These are phyloP conservation scores for Zenarchopterus dispar DNA, from an alignment of 2,797 vertebrate genomes.

Conservation along the genomic window DNA sequence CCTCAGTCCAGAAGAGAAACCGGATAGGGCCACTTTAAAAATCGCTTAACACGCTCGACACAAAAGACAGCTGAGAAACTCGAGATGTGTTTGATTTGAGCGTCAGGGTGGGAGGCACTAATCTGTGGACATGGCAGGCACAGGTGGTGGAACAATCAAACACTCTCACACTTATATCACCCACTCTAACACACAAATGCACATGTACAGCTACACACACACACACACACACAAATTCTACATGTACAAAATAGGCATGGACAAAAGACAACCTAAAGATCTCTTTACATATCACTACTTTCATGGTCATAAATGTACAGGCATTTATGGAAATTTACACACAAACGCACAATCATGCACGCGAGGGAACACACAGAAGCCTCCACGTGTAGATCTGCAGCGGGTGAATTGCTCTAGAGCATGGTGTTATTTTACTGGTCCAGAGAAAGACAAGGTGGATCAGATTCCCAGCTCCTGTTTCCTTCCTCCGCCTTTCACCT, in stretches of 20 bases:
- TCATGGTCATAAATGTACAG: constrained; percentile 31
- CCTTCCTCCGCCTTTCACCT: constrained; percentile 54
- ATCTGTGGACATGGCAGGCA: constrained; percentile 73
- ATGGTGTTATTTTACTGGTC: constrained; percentile 81
- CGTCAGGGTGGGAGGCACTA: constrained; percentile 77
- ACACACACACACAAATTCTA: constrained; percentile 19
- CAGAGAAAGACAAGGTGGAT: constrained; percentile 85
- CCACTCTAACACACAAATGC: constrained; percentile 29
- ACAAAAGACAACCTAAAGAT: constrained; percentile 42
- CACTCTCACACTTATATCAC: constrained; percentile 51
- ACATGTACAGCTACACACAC: too few relatives aligned
- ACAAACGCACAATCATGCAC: constrained; percentile 13
- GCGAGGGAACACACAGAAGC: constrained; percentile 8
- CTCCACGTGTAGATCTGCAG: constrained; percentile 40
- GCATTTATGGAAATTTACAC: constrained; percentile 37
- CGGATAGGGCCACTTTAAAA: constrained; percentile 80
- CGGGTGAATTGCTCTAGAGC: constrained; percentile 55
- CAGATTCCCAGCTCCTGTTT: constrained; percentile 86
- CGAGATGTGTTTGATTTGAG: constrained; percentile 77
- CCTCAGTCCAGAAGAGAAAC: constrained; percentile 64
- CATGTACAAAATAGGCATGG: constrained; percentile 23
- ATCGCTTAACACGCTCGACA: constrained; percentile 78
- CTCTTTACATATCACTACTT: constrained; percentile 41
- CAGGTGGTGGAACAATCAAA: constrained; percentile 86
- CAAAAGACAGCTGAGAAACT: constrained; percentile 81